Percentiles rank a stretch among this genome's conserved stretches.
These are phyloP conservation scores for Spisula solida DNA, from an alignment of 2,888 invertebrate genomes.

Conservation along the genomic window DNA sequence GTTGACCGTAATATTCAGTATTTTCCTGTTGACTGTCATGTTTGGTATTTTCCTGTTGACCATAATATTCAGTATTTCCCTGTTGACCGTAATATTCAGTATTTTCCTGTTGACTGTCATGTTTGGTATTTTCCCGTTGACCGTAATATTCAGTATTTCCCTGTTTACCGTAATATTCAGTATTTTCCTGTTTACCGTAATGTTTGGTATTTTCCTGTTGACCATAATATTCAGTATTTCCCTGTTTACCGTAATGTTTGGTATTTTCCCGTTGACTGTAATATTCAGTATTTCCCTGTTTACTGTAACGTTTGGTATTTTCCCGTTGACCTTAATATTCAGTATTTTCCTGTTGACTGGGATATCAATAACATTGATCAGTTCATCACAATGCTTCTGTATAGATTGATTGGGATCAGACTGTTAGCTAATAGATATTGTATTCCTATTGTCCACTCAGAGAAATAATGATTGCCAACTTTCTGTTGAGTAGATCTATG, in stretches of 20 bases:
- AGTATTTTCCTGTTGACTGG: too few relatives aligned
- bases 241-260: background rate
- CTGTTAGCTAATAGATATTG: conserved; percentile 6
- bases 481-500: background rate
- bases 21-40: background rate
- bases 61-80: background rate
- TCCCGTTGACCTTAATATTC: too few relatives aligned
- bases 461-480: background rate
- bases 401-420: background rate
- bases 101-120: too few relatives aligned
- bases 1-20: background rate
- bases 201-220: too few relatives aligned
- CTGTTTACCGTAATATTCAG: background rate
- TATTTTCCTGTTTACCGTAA: too few relatives aligned
- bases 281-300: background rate
- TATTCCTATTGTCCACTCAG: background rate
- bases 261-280: too few relatives aligned
- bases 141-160: background rate
- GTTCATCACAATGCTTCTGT: background rate
- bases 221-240: background rate
- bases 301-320: too few relatives aligned
- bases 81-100: background rate
- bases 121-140: too few relatives aligned
- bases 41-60: too few relatives aligned
- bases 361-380: background rate